These are phyloP conservation scores for Copidosoma aretas DNA, from an alignment of 2,888 invertebrate species.

Conservation along the genomic window DNA sequence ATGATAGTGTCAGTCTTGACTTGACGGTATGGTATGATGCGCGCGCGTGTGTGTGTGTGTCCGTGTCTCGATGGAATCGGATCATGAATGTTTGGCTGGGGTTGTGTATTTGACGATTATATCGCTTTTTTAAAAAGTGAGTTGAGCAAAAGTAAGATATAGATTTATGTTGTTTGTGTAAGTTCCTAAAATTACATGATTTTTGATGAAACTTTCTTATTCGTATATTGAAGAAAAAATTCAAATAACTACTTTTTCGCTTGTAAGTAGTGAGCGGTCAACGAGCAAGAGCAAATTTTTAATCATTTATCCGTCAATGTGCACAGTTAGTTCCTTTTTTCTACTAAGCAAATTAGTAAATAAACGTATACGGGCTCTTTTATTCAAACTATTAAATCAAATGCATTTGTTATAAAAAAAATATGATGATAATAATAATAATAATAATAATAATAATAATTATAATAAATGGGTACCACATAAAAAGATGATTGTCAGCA, in stretches of 20 bases:
- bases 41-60: too few species aligned
- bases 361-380: slow-evolving; percentile 29
- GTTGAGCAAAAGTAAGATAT: slow-evolving; percentile 2
- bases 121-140: slow-evolving; percentile 21
- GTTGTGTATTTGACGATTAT: slow-evolving; percentile 28
- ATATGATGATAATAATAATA: too few species aligned
- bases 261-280: slow-evolving; percentile 23
- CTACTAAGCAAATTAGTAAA: slow-evolving; percentile 26
- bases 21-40: slow-evolving; percentile 26
- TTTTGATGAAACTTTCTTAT: slow-evolving; percentile 14
- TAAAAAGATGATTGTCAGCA: slow-evolving; percentile 21
- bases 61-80: slow-evolving; percentile 4
- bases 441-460: too few species aligned
- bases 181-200: slow-evolving; percentile 36
- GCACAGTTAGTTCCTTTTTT: slow-evolving; percentile 38
- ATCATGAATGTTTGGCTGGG: slow-evolving; percentile 19
- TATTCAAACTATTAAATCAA: slow-evolving; percentile 26
- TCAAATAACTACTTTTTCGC: slow-evolving; percentile 25
- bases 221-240: slow-evolving; percentile 10
- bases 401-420: slow-evolving; percentile 33
- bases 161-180: slow-evolving; percentile 29
- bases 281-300: slow-evolving; percentile 22
- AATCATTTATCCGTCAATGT: slow-evolving; percentile 20
- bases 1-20: slow-evolving; percentile 12
- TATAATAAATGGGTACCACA: slow-evolving; percentile 5